Evolutionary conservation across 2,113 vertebrate genomes (phyloP), one percentile per base, ranked within the genome.

Genomic region (Aplodontia rufa): DNA sequence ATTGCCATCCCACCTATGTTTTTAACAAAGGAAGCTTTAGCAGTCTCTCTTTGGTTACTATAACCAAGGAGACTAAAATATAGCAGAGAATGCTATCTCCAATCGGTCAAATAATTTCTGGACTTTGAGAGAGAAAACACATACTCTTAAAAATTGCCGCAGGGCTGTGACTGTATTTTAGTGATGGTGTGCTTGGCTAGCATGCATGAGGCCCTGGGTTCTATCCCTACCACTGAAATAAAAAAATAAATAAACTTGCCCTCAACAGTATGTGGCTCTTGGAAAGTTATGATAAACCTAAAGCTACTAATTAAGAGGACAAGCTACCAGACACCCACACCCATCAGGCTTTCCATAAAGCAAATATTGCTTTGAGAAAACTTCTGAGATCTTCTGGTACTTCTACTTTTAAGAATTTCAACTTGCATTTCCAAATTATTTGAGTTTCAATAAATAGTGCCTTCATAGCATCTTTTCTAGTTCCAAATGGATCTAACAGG

Each of bases 21-120:
- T 30, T 60, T 89, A 75, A 80, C 58, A 79, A n/a, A 24, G 40
- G 37, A 40, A 45, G 8, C 2, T 37, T 71, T 51, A 4, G 22
- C 4, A 40, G 1, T 84, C 26, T 91, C 1, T 72, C 28, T 85
- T 64, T 24, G 4, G 58, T 79, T 60, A 49, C 68, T 37, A 47
- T 68, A 86, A 55, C 35, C 7, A 78, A 79, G 7, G 12, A 88
- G 2, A 79, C 8, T 64, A 62, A 60, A 72, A 26, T 90, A 1
- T 66, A 42, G 0, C 9, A 32, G 17, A 81, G 89, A 66, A 17
- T 51, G 9, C 30, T 12, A 8, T 62, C 51, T 83, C 22, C 37
- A 45, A 10, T 69, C 69, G 24, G 42, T 89, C 26, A 55, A 55
- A 62, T 82, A 62, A 37, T 79, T 87, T 91, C 24, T 90, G 28